Conservation (phyloP, 2,797 vertebrate genomes). For the Limosa lapponica region DNA sequence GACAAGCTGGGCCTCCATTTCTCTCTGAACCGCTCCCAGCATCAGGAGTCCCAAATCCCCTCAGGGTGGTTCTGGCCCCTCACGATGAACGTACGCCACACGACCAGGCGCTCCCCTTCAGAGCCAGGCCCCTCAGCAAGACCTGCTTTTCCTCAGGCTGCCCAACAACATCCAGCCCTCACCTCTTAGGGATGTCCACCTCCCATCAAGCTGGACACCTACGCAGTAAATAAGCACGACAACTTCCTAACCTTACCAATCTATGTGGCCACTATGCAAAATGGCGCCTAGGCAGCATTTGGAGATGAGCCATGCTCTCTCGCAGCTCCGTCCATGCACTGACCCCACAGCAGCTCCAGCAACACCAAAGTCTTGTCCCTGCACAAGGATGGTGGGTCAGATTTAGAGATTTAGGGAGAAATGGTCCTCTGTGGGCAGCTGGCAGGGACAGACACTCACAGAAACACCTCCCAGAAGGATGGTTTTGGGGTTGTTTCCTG, state of each 20-base stretch:
- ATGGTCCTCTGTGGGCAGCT: accelerated
- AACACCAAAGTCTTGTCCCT: neutral
- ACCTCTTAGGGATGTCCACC: neutral
- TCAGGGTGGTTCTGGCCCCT: accelerated
- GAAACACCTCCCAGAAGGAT: neutral
- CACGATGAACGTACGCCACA: accelerated
- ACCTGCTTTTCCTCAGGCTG: neutral
- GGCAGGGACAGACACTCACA: neutral
- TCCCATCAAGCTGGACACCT: no score
- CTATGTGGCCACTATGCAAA: neutral
- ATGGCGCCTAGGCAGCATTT: accelerated
- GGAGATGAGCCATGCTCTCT: no score
- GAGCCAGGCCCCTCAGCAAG: neutral
- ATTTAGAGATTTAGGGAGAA: neutral
- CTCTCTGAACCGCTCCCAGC: neutral
- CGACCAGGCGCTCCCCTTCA: neutral
- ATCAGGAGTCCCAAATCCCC: neutral
- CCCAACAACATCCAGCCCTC: neutral
- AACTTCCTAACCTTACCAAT: neutral
- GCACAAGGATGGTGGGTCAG: accelerated
- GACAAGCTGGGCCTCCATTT: neutral
- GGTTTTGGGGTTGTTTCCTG: neutral
- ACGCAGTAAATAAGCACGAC: neutral
- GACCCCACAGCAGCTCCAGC: accelerated
- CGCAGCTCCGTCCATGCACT: accelerated